These are phyloP conservation scores for Seriola aureovittata DNA, from an alignment of 2,113 vertebrate genomes.

Conservation along the genomic window DNA sequence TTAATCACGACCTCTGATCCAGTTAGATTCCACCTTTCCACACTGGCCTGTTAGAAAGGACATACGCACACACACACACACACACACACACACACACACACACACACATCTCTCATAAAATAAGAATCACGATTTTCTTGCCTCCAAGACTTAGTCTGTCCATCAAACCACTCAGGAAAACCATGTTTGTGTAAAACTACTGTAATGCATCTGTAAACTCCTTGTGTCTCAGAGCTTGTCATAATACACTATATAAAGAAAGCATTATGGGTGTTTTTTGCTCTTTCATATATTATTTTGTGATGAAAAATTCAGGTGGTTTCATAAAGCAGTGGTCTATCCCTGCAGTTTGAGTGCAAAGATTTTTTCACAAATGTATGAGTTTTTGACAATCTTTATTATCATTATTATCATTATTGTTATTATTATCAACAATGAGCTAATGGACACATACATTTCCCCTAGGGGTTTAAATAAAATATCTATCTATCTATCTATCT, in stretches of 20 bases:
- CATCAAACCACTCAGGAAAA: neutral
- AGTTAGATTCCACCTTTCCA: constrained; percentile 15
- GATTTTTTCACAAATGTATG: too few species aligned
- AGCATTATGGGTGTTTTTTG: neutral
- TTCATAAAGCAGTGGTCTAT: neutral
- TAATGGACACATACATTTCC: too few species aligned
- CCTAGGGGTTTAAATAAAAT: too few species aligned
- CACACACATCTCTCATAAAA: neutral
- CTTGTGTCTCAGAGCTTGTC: neutral
- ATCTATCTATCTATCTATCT: too few species aligned
- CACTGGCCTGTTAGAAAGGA: neutral
- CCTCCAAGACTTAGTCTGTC: neutral
- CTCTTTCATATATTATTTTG: neutral
- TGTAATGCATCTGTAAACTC: neutral
- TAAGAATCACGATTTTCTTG: neutral
- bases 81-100: too few species aligned
- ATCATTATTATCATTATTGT: too few species aligned
- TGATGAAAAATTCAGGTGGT: too few species aligned
- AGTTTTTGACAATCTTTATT: too few species aligned
- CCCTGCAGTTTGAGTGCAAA: neutral
- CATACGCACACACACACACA: neutral
- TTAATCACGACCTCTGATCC: constrained; percentile 39
- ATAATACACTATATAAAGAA: neutral
- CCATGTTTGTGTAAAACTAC: neutral
- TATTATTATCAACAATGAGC: too few species aligned